Evolutionary conservation across 2,888 invertebrate species (phyloP), one percentile per base, ranked within the genome.

Genomic region (Patella pellucida): DNA sequence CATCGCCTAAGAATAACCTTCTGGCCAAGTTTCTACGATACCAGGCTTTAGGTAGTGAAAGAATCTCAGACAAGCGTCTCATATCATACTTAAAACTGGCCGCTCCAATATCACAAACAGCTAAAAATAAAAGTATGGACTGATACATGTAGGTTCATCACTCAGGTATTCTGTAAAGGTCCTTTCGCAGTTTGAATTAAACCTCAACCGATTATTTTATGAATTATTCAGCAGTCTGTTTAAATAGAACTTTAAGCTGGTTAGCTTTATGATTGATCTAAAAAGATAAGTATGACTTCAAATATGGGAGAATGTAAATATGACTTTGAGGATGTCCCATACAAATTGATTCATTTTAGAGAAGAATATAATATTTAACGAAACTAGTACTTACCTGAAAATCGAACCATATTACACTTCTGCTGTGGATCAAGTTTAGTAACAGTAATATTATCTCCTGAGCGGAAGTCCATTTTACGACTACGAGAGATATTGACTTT

Each of bases 1-100:
- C 93, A 91, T 99, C 99, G 0, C 99, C 91, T 0, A 91, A 89
- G 78, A 91, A 91, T 76, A 91, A 81, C 41, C 90, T 76, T 12
- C 91, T 93, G 51, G 98, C 97, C 86, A 99, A 96, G 83, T 96
- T 96, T 62, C 97, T 94, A 3, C 98, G 93, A 91, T 99, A 99
- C 99, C 99, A 99, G 16, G 99, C 98, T 92, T 97, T 97, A 0
- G 99, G 99, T 91, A 99, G 98, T 0, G 98, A 97, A 77, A 99
- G 92, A 87, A 99, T 98, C 92, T 99, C 99, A 0, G 97, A 96
- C 80, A 99, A 92, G 0, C 99, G 94, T 54, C 99, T 94, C 98
- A 99, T 99, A 91, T 99, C 99, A 91, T 99, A 99, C 90, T 98
- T 98, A 92, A 99, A 99, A 41, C 96, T 88, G 5, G 92, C 92